Base-by-base conservation (phyloP, 2,888 invertebrate genomes). In the Barypeithes pellucidus region DNA sequence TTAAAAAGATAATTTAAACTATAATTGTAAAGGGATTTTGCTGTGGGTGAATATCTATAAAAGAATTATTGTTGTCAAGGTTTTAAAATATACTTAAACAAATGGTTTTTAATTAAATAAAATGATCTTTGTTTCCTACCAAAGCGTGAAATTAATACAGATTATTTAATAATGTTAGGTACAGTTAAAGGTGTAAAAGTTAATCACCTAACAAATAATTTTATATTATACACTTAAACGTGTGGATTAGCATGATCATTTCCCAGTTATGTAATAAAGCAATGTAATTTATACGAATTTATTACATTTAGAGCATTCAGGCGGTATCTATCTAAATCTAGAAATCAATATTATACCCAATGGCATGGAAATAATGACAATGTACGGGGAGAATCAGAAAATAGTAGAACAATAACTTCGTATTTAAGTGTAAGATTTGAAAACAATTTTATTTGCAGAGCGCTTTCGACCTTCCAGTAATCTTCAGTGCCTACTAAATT, bases 311-410 rank as follows among this genome's bases (percentile, higher is more conserved):
- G 29, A 24, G 3, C 29, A 16, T 45, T 12, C 16, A 43, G 61
- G 61, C 45, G 45, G 61, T 61, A 18, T 5, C 24, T 61, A 60
- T 60, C 60, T 39, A 20, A 39, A 18, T 60, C 45, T 45, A 16
- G 16, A 61, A 61, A 61, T 43, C 45, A 24, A 29, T 14, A 16
- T 14, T 61, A 16, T 29, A 45, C 61, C 61, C 61, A 0, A 0
- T 29, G 45, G 61, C 61, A 24, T 45, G 61, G 61, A 61, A 61
- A 61, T 11, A n/a, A 9, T 61, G 61, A 61, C 45, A 61, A 61
- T 45, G 8, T n/a, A n/a, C n/a, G n/a, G n/a, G n/a, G n/a, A n/a
- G n/a, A n/a, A n/a, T n/a, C n/a, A n/a, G n/a, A n/a, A n/a, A n/a
- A n/a, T n/a, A n/a, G n/a, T n/a, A n/a, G n/a, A n/a, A n/a, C n/a